phyloP scores from a whole-genome alignment of 2,888 invertebrate genomes.

The Hermaeophaga mercurialis region DNA sequence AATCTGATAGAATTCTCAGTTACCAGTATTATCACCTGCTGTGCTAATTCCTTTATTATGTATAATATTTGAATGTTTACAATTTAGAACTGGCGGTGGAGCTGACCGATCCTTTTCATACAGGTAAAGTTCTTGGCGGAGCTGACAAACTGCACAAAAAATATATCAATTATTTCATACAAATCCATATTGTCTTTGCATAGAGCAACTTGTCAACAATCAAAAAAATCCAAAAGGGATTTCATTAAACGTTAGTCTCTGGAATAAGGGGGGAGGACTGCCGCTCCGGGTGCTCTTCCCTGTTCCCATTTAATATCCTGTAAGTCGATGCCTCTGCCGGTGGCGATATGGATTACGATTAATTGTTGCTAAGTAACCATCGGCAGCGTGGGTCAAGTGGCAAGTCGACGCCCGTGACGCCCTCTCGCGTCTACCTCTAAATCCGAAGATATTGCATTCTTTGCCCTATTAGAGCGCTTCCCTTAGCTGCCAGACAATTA shows the following conservation, averaged over 20 bases:
- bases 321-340: conserved; percentile 49
- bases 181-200: too few relatives aligned
- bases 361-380: conserved; percentile 59
- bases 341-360: conserved; percentile 52
- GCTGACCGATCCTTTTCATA: too few relatives aligned
- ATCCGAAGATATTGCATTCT: conserved; percentile 35
- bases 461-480: conserved; percentile 24
- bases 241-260: background rate
- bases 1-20: too few relatives aligned
- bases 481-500: background rate
- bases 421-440: conserved; percentile 19
- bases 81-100: too few relatives aligned
- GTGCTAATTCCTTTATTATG: too few relatives aligned
- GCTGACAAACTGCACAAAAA: too few relatives aligned
- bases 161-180: too few relatives aligned
- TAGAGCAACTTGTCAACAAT: too few relatives aligned
- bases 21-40: too few relatives aligned
- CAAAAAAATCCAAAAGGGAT: background rate
- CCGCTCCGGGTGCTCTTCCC: background rate
- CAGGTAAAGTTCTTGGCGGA: too few relatives aligned
- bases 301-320: conserved; percentile 12
- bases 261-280: too few relatives aligned
- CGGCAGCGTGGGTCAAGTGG: conserved; percentile 55
- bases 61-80: too few relatives aligned
- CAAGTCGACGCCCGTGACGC: conserved; percentile 41